Evolutionary conservation across 2,113 vertebrate genomes (phyloP).

Genomic region (Calidris pugnax): DNA sequence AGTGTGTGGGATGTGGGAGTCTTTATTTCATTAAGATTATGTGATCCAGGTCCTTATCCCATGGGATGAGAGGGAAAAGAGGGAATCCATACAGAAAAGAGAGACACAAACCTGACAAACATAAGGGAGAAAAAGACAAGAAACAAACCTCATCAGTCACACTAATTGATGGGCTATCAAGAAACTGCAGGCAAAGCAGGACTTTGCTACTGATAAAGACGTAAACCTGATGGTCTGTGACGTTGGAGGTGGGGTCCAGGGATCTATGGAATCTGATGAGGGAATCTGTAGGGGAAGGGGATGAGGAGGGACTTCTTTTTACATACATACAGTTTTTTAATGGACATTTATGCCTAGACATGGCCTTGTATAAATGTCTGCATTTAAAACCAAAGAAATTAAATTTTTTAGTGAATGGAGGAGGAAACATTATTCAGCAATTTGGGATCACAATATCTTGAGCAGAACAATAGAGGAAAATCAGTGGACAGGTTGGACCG

Average conservation of each 20-base stretch:
- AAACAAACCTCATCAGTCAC: background rate
- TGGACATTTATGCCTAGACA: background rate
- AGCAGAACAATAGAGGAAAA: background rate
- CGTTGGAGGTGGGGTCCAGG: background rate
- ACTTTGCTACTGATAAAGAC: background rate
- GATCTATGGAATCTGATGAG: background rate
- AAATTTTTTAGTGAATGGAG: background rate
- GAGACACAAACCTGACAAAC: background rate
- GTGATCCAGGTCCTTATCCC: background rate
- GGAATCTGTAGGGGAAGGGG: background rate
- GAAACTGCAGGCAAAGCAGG: background rate
- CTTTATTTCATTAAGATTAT: background rate
- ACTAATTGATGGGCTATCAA: background rate
- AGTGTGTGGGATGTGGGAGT: background rate
- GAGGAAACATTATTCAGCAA: background rate
- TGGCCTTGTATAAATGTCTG: background rate
- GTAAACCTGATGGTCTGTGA: background rate
- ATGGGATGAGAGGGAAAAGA: background rate
- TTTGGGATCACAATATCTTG: background rate
- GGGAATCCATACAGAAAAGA: background rate
- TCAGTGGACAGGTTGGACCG: background rate
- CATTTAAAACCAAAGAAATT: background rate
- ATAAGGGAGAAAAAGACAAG: background rate
- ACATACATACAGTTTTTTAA: background rate
- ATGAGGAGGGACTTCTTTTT: background rate